Evolutionary conservation across 2,113 vertebrate genomes (phyloP), one percentile per base, ranked within the genome.

Genomic region (Ia io): DNA sequence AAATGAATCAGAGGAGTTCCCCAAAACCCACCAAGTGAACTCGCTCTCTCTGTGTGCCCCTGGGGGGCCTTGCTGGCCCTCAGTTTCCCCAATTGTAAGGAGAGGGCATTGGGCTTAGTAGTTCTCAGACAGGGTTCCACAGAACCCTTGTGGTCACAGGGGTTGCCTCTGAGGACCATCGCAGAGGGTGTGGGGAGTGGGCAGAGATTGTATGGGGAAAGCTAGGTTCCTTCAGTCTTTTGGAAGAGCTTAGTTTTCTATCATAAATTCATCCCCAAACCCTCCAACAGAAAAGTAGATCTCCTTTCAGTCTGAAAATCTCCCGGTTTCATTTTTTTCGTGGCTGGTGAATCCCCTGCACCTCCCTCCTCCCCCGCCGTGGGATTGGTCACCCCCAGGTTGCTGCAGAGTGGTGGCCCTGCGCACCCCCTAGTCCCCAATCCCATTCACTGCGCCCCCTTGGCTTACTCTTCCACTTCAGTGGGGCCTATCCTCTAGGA

Each of bases 381-480:
- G 1, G 3, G 40, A 44, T 59, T 44, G 63, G n/a, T 32, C 11
- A 28, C 20, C 80, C 56, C 5, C 67, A 42, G 13, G 23, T 23
- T 20, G 78, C 23, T 70, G 18, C 49, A 20, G 32, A 30, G 51
- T 0, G 0, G 56, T 2, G 0, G 0, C 22, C 53, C 30, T 2
- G 32, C 35, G 35, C 22, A 0, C 6, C 63, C 14, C 47, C 16
- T 17, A 9, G 10, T 13, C n/a, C 56, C 78, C 2, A 49, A 8
- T 10, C 35, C 90, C 2, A 1, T 22, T 12, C 1, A 2, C 40
- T 78, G 61, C 61, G 32, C 12, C 25, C 5, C 28, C 23, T 6
- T 30, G 0, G 35, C 25, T 74, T 5, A 0, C 13, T 11, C n/a
- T 1, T 61, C n/a, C 0, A 0, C 40, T 28, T 12, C 9, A 5